A percentile compares a stretch with the other conserved stretches of the same genome.
Conservation (phyloP, 2,113 vertebrate species). For the Zootoca vivipara region DNA sequence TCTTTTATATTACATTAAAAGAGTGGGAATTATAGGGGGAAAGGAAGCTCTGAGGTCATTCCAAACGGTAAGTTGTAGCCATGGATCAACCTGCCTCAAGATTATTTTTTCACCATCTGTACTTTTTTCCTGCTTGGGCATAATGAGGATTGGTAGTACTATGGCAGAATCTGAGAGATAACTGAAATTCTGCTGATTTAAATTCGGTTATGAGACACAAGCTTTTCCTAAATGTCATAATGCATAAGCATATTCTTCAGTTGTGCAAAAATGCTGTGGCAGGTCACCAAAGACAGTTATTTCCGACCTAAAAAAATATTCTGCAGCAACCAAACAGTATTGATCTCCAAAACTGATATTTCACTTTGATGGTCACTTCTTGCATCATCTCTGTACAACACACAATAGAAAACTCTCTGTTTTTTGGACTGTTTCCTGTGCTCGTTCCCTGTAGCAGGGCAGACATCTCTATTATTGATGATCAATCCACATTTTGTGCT, state of each 20-base stretch:
- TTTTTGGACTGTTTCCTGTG: background rate
- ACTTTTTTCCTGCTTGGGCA: background rate
- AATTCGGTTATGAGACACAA: background rate
- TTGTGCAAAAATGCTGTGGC: background rate
- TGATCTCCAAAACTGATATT: too few relatives aligned
- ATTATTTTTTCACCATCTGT: background rate
- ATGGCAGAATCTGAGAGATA: background rate
- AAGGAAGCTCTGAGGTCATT: background rate
- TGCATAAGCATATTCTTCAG: background rate
- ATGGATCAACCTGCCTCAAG: too few relatives aligned
- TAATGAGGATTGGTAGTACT: background rate
- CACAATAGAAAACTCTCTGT: background rate
- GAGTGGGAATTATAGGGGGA: background rate
- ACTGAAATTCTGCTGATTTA: background rate
- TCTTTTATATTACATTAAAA: background rate
- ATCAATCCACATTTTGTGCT: background rate
- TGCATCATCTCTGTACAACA: background rate
- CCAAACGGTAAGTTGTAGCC: background rate
- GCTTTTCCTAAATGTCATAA: background rate
- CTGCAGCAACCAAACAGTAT: too few relatives aligned
- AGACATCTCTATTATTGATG: background rate
- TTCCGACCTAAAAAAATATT: background rate
- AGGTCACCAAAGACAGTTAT: background rate
- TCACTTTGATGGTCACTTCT: background rate
- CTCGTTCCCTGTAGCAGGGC: background rate